Evolutionary conservation across 2,113 vertebrate genomes (phyloP).

Genomic region (Pycnonotus jocosus): DNA sequence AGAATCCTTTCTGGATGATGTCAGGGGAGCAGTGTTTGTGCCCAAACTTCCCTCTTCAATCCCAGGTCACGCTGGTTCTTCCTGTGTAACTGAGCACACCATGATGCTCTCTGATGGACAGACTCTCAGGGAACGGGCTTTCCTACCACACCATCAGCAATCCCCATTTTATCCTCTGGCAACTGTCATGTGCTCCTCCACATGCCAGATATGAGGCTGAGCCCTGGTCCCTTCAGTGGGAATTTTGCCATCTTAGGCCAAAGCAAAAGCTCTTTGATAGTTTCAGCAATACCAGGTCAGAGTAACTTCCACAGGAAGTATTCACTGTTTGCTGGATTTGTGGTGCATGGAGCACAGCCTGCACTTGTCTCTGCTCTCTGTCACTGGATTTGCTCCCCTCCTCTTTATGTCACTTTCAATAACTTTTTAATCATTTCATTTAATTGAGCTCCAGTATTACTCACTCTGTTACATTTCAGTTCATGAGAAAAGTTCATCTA

Average conservation of each 20-base stretch:
- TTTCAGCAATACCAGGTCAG: neutral
- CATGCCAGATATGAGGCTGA: neutral
- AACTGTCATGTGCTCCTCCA: neutral
- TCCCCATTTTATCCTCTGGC: neutral
- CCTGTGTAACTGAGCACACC: neutral
- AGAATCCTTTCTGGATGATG: neutral
- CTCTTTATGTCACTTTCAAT: neutral
- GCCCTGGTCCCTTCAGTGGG: neutral
- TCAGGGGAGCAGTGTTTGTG: neutral
- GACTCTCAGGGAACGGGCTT: neutral
- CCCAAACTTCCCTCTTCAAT: neutral
- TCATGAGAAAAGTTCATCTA: slow-evolving; percentile 13
- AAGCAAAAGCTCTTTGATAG: neutral
- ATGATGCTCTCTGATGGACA: fast-evolving
- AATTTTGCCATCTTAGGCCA: neutral
- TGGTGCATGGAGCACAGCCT: neutral
- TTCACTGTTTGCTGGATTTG: neutral
- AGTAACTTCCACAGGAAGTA: neutral
- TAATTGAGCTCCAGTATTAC: neutral
- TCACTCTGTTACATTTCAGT: neutral
- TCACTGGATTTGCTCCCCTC: neutral
- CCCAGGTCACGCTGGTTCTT: neutral
- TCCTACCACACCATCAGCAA: neutral
- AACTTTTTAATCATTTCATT: neutral
- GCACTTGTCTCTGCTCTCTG: neutral